phyloP scores from a whole-genome alignment of 2,888 invertebrate species.

The Catotricha subobsoleta region DNA sequence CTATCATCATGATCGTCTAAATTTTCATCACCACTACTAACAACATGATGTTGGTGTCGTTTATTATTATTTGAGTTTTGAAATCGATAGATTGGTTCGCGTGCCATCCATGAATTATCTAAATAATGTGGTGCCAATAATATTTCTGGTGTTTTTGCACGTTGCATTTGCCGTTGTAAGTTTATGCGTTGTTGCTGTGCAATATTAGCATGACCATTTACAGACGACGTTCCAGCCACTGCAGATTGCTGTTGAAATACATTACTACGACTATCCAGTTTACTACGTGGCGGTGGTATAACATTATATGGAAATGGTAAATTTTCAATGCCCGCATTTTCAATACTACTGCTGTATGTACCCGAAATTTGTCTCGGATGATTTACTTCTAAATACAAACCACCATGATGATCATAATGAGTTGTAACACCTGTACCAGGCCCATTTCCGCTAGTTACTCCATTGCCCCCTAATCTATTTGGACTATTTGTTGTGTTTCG shows the following conservation, averaged over 20 bases:
- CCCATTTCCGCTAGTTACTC: no score
- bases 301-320: constrained; percentile 31
- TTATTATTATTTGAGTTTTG: no score
- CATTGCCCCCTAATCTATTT: constrained; percentile 18
- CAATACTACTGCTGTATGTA: constrained; percentile 14
- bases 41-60: not conserved
- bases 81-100: constrained; percentile 16
- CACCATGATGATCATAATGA: constrained; percentile 21
- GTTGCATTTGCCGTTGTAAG: constrained; percentile 27
- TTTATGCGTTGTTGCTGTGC: constrained; percentile 12
- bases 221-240: not conserved
- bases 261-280: constrained; percentile 19
- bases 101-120: constrained; percentile 29
- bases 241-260: constrained; percentile 1
- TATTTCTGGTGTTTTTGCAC: constrained; percentile 60
- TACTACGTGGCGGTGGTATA: constrained; percentile 40
- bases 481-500: constrained; percentile 31
- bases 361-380: constrained; percentile 16
- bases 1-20: constrained; percentile 16
- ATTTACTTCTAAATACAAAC: constrained; percentile 15
- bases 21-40: constrained; percentile 17
- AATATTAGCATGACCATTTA: not conserved
- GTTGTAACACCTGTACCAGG: no score
- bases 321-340: constrained; percentile 13
- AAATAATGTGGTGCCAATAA: constrained; percentile 57